Evolutionary conservation across 2,797 vertebrate species (phyloP).

Genomic region (Clamator glandarius): DNA sequence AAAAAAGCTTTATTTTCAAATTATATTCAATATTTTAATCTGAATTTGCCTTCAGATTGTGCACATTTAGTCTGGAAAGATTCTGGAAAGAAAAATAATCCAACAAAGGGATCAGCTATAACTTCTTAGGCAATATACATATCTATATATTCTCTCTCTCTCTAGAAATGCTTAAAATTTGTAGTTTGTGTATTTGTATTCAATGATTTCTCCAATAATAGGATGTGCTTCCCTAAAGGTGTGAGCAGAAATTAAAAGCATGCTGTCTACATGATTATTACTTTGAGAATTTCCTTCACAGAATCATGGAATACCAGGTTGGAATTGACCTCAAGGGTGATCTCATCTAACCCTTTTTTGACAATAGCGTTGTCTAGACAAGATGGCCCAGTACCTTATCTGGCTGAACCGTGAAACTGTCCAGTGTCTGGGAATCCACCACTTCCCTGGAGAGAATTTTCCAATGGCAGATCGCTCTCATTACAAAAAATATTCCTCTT

Average conservation of each 20-base stretch:
- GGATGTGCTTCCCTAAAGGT: background rate
- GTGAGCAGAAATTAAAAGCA: background rate
- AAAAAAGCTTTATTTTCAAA: background rate
- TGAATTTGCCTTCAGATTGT: background rate
- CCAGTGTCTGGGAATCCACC: rapidly evolving
- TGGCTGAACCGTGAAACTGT: background rate
- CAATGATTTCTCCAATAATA: background rate
- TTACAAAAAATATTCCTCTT: background rate
- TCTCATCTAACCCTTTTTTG: background rate
- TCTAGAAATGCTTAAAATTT: background rate
- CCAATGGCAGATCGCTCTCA: background rate
- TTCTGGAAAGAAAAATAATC: background rate
- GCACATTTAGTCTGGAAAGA: background rate
- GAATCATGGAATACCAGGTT: background rate
- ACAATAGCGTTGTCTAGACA: rapidly evolving
- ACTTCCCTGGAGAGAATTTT: background rate
- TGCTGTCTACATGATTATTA: background rate
- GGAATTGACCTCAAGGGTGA: background rate
- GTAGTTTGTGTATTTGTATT: background rate
- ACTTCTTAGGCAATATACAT: background rate
- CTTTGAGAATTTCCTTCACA: background rate
- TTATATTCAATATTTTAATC: background rate
- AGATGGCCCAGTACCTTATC: background rate
- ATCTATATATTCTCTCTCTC: no score
- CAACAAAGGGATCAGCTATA: background rate